Base-by-base conservation (phyloP, 2,113 vertebrate genomes). In the Corythornis cristatus region DNA sequence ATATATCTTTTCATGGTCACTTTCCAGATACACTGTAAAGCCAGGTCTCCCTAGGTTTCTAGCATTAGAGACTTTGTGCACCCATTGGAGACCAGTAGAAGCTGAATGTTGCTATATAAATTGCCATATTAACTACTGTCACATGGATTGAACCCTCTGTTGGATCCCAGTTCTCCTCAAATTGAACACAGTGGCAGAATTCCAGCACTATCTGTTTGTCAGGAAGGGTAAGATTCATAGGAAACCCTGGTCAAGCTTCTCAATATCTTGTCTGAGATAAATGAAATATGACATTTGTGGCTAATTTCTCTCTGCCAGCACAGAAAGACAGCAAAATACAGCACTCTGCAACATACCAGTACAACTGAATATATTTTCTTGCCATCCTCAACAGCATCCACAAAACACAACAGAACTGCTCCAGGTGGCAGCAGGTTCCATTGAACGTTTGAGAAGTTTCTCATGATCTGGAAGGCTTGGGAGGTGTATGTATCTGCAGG, bases 11-110 rank as follows among this genome's bases (percentile, higher is more conserved):
- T 79, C 46, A 83, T 28, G 42, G 62, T 80, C 46, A 17, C 54
- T 90, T 89, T 87, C 74, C 83, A 95, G 67, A 73, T 51, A 87
- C 5, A 31, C 11, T 91, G 85, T 78, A 90, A 92, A 83, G 37
- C n/a, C 81, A 77, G 33, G 60, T 73, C 71, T 93, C 91, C 58
- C 74, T 50, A 60, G 78, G 71, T 58, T 93, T 73, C 71, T 35
- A 15, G 58, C 74, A 35, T 70, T 62, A 60, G 84, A 85, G 89
- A 89, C 14, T 74, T 65, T 23, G 67, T 79, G 87, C 58, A 87
- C 81, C 89, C 50, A 74, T 9, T 9, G 33, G 84, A 91, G 78
- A 83, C 31, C 42, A 74, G 87, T 5, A 79, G 81, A 86, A 86
- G 73, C 58, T 90, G 67, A 58, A 79, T 40, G 67, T 29, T 83